Percentiles rank a stretch among this genome's conserved stretches.
Evolutionary conservation across 2,113 vertebrate species (phyloP).

Genomic region (Nansenia antarctica): DNA sequence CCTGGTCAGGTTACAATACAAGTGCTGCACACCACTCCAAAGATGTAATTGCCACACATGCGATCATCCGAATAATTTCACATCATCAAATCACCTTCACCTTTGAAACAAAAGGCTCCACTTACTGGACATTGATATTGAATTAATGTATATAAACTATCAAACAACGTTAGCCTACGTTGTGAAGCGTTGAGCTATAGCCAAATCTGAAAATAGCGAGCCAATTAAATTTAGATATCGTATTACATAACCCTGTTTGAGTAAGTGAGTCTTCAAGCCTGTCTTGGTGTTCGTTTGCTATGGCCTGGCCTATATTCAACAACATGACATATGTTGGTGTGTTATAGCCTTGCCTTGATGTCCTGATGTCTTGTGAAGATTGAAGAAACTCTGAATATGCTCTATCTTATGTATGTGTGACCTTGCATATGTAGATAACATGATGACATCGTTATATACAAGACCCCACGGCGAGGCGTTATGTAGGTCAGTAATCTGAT

Average conservation of each 20-base stretch:
- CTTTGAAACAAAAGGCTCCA: background rate
- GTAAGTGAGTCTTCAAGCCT: background rate
- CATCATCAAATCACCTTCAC: slow-evolving; percentile 17
- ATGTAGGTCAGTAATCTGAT: slow-evolving; percentile 67
- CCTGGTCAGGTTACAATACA: slow-evolving; percentile 62
- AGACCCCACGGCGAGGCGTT: slow-evolving; percentile 41
- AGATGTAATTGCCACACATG: slow-evolving; percentile 1
- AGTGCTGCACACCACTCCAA: slow-evolving; percentile 10
- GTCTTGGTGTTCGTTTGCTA: slow-evolving; percentile 6
- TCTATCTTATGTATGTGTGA: slow-evolving; percentile 46
- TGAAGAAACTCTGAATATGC: background rate
- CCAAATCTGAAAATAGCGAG: slow-evolving; percentile 59
- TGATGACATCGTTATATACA: background rate
- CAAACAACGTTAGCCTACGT: slow-evolving; percentile 7
- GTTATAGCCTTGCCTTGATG: background rate
- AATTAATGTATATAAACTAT: background rate
- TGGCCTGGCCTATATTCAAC: background rate
- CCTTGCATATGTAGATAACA: slow-evolving; percentile 26
- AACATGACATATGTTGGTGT: too few relatives aligned
- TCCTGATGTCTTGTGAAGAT: background rate
- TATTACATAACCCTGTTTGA: slow-evolving; percentile 26
- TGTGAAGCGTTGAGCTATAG: slow-evolving; percentile 21
- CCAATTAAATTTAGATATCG: slow-evolving; percentile 65
- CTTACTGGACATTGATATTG: background rate
- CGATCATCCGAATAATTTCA: slow-evolving; percentile 17